A percentile compares a stretch with the other conserved stretches of the same genome.
Evolutionary conservation across 2,113 vertebrate species (phyloP).

Genomic region (Callipepla californica): DNA sequence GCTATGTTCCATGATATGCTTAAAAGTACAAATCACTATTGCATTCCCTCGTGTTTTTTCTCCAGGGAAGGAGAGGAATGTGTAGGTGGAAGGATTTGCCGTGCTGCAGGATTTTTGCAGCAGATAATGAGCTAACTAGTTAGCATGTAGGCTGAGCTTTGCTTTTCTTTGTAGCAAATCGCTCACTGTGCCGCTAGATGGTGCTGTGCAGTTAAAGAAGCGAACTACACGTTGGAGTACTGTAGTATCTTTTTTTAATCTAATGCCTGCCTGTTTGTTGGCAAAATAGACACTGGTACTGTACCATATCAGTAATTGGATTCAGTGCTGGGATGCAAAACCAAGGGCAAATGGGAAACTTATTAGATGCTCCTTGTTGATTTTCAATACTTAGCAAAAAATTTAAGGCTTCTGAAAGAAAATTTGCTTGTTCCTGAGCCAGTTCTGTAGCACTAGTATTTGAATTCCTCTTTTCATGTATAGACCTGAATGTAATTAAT

Average conservation of each 20-base stretch:
- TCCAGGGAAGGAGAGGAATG: neutral
- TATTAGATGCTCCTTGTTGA: neutral
- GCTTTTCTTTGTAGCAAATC: neutral
- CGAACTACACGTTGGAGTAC: neutral
- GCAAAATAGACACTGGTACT: neutral
- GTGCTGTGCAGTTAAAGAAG: neutral
- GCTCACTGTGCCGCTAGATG: constrained; percentile 25
- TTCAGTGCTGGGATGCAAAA: neutral
- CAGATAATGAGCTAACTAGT: neutral
- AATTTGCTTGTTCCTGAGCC: neutral
- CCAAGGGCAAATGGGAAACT: neutral
- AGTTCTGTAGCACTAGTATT: neutral
- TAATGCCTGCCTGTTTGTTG: neutral
- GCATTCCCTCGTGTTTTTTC: neutral
- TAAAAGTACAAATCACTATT: neutral
- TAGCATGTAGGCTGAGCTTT: neutral
- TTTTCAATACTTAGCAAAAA: neutral
- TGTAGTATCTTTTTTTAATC: neutral
- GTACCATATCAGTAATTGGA: neutral
- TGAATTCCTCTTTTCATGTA: neutral
- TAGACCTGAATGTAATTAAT: neutral
- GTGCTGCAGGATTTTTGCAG: neutral
- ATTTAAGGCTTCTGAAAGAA: neutral
- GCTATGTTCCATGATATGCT: neutral
- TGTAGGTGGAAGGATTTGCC: neutral